Base-by-base conservation (phyloP, 30 jellyfish, hydroid and myxozoan genomes). In the Mastigias papua region DNA sequence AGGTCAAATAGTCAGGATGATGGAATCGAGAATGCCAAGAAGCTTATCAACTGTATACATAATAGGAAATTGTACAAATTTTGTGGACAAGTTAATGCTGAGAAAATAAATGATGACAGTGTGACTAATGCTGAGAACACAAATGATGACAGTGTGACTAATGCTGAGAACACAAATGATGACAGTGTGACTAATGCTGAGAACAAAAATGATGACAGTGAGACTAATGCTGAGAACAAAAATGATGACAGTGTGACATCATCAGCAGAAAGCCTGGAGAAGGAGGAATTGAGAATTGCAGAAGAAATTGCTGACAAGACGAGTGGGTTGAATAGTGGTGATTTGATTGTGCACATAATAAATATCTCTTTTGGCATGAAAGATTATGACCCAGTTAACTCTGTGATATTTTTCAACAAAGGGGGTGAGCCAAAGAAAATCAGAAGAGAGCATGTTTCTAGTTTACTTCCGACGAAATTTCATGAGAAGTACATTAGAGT, bases 1-100 rank as follows among this genome's bases (percentile, higher is more conserved):
- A 71, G 89, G 35, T 66, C 90, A 15, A 34, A 32, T 0, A 89
- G 77, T 21, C 78, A 81, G 31, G 63, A 62, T 35, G 78, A 49
- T 0, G 89, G 57, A 0, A 62, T 86, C 34, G 62, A 26, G 64
- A 80, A 71, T n/a, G 92, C 90, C 3, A 61, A 89, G 34, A 22
- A 21, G 25, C 25, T 89, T 48, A 49, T 89, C 34, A 72, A 67
- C 23, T 49, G 63, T 15, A 16, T 89, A 15, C 93, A 89, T 21
- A 35, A 20, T 2, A 69, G 97, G 46, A 68, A 89, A 30, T 65
- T 89, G 57, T 89, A 76, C 82, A 79, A 81, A 28, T 89, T 23
- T 64, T 89, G 97, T 69, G 97, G 97, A 10, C 90, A 89, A 35
- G 90, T 89, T 1, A 89, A n/a, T n/a, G n/a, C n/a, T n/a, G n/a